Evolutionary conservation across 2,797 vertebrate genomes (phyloP), one percentile per base, ranked within the genome.

Genomic region (Pachyuromys duprasi): DNA sequence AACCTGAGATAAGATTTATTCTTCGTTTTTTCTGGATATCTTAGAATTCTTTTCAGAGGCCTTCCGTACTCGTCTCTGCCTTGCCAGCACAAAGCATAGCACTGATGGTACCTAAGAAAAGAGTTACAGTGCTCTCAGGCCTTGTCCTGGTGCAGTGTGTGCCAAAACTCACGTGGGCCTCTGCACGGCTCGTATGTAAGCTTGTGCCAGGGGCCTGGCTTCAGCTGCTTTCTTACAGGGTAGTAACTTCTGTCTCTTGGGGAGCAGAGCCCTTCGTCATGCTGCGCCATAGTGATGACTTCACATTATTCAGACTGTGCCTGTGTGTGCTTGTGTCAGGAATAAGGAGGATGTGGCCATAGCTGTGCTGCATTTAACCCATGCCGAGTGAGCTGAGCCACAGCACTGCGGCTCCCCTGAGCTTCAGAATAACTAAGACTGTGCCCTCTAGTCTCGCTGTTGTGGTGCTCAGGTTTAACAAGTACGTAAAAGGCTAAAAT

Each of bases 11-110:
- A 70, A 86, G 60, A 83, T 78, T 28, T 89, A 45, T 76, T 93
- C 76, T 88, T 72, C 8, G 17, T 80, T 62, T 86, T 78, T n/a
- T 57, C 83, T 88, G 28, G 79, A 15, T 57, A 20, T 39, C 76
- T 72, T 79, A 75, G 67, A 26, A 57, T 96, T 92, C 65, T 86
- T 55, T 94, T 53, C 79, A 82, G 49, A 31, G 55, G 8, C 91
- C 72, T 42, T 78, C 18, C 4, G 11, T 70, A 49, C 31, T 79
- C 65, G 4, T 86, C 87, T 90, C 65, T 6, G 20, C 70, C 42
- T 28, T 75, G 0, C 65, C 28, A 12, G 22, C 53, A 45, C 33
- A 49, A 65, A 89, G 6, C 12, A 4, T 69, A 18, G 17, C 5
- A 8, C 62, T 84, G 8, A 62, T 42, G 63, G 26, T 31, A 62